Base-by-base conservation (phyloP, 2,888 invertebrate species). In the Drosophila parthenogenetica region DNA sequence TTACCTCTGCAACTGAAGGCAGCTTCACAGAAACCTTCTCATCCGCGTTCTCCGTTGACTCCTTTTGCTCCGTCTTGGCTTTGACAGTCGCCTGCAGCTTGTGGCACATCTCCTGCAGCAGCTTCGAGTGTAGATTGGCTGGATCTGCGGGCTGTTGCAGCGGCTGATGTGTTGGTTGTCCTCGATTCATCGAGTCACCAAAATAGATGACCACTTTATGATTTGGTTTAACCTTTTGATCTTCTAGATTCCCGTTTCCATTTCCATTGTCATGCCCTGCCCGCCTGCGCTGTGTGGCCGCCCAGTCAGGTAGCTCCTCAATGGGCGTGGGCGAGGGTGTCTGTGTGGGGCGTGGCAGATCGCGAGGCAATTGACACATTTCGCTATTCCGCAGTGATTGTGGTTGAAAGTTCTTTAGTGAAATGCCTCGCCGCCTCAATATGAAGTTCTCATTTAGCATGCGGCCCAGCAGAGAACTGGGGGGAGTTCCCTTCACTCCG, bases 131-230 rank as follows among this genome's bases (percentile, higher is more conserved):
- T 7, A 76, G 79, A 59, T 73, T 66, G 46, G 67, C 77, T 39
- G 64, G 58, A 67, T 60, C 79, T 67, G 74, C 71, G 66, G 68
- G 75, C 80, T 49, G 69, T 48, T 48, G 49, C 22, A 32, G 65
- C 51, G 50, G 65, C 11, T 14, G 69, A 48, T 61, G 81, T 25
- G 48, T 49, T 19, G 49, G n/a, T 50, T 68, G 68, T 40, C 71
- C 67, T 58, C 83, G 83, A 61, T 90, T 89, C 39, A 94, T 94
- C 2, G 95, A 94, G 87, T 95, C 95, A 35, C 95, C 95, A 77
- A 95, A 95, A 90, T 95, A 95, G 81, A 95, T 95, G 50, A 95
- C 94, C n/a, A 95, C 95, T 92, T 94, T 95, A 87, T 95, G 95
- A 78, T 91, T 91, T 61, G 90, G 83, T 59, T 89, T 90, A 62